Base-by-base conservation (phyloP, 2,113 vertebrate species). In the Myiopsitta monachus region DNA sequence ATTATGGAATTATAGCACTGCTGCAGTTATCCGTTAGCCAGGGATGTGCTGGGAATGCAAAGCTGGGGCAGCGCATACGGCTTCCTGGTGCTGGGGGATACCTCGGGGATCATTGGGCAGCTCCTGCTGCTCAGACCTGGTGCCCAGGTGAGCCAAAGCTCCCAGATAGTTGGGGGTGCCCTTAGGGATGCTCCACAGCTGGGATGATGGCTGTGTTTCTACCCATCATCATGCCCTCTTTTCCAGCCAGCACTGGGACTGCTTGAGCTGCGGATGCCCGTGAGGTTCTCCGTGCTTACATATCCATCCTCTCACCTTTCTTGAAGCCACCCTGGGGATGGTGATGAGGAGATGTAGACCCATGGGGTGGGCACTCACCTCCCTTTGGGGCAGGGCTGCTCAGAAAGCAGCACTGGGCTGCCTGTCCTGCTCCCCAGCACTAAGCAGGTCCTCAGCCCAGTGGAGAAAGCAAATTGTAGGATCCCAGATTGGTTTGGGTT, bases 1-100 rank as follows among this genome's bases (percentile, higher is more conserved):
- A 95, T 94, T 94, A 96, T 93, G 93, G 95, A 94, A 93, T 94
- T 93, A 91, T 9, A 86, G 95, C 22, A 11, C 80, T 94, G 94
- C 95, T 2, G 82, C 83, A 77, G 78, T 85, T 85, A 72, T 81
- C 87, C 11, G 30, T 73, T 61, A 87, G 80, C 87, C 43, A 14
- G 90, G 64, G 90, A 88, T 78, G 79, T 77, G 92, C 57, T 1
- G 15, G 57, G 79, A 89, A 95, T 94, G 88, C 88, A 87, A 92
- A 94, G 72, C 67, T 5, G 4, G 75, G 72, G 39, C 5, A 4
- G 63, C 2, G 1, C 2, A 1, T 11, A 19, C 0, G 0, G 61
- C 54, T 55, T 39, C 43, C 39, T 3, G 1, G 41, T 0, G 6
- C 46, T 4, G 3, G 52, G 59, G 61, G 61, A 62, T 66, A 63